These are phyloP conservation scores for Gymnothorax reevesii DNA, from an alignment of 2,797 vertebrate genomes.

Conservation along the genomic window DNA sequence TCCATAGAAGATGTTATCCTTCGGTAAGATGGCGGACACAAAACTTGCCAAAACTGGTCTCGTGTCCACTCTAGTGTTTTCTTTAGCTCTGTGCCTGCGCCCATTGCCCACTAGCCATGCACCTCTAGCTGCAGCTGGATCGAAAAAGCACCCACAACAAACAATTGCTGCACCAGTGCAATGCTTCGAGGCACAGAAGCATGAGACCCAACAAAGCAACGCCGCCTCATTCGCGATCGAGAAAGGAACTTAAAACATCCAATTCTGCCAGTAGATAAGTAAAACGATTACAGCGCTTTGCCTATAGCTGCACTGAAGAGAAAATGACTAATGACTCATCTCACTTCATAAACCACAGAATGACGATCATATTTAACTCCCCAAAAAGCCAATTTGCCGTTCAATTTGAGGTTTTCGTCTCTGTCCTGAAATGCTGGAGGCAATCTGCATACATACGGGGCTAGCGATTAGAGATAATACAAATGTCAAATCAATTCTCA, in stretches of 20 bases:
- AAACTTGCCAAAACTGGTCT: too few species aligned
- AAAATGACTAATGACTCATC: neutral
- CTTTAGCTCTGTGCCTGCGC: neutral
- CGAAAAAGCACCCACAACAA: too few species aligned
- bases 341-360: neutral
- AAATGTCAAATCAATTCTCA: neutral
- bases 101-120: neutral
- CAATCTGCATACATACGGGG: neutral
- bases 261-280: neutral
- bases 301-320: neutral
- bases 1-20: too few species aligned
- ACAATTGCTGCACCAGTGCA: too few species aligned
- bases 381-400: neutral
- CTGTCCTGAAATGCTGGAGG: conserved; percentile 16
- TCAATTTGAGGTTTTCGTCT: neutral
- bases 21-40: too few species aligned
- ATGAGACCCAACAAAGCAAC: neutral
- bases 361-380: neutral
- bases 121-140: neutral
- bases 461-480: neutral
- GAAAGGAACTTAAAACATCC: neutral
- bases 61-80: too few species aligned
- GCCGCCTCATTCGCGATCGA: neutral
- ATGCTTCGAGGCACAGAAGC: neutral
- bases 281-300: neutral